These are phyloP conservation scores for Thereva unica DNA, from an alignment of 2,888 invertebrate genomes.

Conservation along the genomic window DNA sequence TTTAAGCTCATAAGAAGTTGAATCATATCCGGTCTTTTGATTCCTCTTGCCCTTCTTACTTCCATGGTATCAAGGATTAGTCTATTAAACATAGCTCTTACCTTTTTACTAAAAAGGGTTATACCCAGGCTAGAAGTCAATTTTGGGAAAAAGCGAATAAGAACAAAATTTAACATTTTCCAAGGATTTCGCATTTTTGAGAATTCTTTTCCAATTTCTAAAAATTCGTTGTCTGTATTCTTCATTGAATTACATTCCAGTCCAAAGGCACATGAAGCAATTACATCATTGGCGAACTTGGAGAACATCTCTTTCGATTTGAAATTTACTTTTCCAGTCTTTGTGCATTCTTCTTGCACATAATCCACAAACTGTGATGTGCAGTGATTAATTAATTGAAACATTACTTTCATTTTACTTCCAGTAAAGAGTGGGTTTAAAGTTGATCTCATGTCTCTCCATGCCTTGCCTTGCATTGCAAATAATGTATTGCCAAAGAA, in stretches of 20 bases:
- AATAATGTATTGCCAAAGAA: conserved; percentile 61
- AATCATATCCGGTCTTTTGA: no score
- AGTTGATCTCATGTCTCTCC: conserved; percentile 58
- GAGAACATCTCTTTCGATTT: conserved; percentile 13
- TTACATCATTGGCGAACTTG: conserved; percentile 19
- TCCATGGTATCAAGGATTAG: no score
- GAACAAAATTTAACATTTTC: not conserved
- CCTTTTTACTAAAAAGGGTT: no score
- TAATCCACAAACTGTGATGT: not conserved
- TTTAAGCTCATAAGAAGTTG: no score
- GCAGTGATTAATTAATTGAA: conserved; percentile 7
- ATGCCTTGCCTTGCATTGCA: conserved; percentile 56
- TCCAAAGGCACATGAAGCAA: conserved; percentile 19
- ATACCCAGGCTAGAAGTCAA: no score
- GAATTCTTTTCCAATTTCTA: conserved; percentile 7
- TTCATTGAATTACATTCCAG: conserved; percentile 1
- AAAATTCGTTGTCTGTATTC: conserved; percentile 9
- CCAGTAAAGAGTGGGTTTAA: no score
- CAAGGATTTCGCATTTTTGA: not conserved
- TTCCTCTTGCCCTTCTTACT: no score
- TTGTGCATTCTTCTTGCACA: conserved; percentile 3
- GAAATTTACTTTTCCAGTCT: not conserved
- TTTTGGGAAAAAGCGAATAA: not conserved
- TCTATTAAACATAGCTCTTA: no score
- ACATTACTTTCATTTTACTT: no score